phyloP scores from a whole-genome alignment of 2,797 vertebrate genomes.

The Myripristis murdjan region DNA sequence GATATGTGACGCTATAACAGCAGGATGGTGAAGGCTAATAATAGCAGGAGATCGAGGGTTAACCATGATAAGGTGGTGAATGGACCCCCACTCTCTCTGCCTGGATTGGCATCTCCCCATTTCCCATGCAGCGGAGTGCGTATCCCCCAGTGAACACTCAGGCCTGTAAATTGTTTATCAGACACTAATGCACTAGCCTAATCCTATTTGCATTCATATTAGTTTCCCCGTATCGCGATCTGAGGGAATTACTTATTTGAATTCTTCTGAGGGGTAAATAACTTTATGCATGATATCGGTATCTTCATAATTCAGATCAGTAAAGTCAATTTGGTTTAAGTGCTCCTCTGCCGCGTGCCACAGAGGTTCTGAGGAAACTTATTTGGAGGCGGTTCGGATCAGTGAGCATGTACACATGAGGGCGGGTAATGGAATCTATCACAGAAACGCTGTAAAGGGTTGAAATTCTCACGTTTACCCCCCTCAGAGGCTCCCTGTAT shows the following conservation, averaged over 20 bases:
- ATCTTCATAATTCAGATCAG: constrained; percentile 96
- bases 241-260: constrained; percentile 91
- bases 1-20: constrained; percentile 7
- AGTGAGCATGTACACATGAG: constrained; percentile 87
- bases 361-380: constrained; percentile 86
- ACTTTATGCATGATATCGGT: constrained; percentile 94
- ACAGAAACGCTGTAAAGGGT: constrained; percentile 79
- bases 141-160: constrained; percentile 85
- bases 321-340: constrained; percentile 94
- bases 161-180: constrained; percentile 92
- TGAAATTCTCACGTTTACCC: constrained; percentile 80
- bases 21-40: constrained; percentile 22
- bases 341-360: constrained; percentile 87
- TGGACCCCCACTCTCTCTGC: neutral
- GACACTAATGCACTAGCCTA: constrained; percentile 90
- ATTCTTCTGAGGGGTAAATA: constrained; percentile 93
- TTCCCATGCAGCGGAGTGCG: constrained; percentile 43
- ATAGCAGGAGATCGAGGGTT: constrained; percentile 50
- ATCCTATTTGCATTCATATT: constrained; percentile 98
- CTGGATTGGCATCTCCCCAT: constrained; percentile 50
- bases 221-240: constrained; percentile 89
- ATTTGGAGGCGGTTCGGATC: constrained; percentile 91
- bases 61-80: constrained; percentile 53
- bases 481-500: constrained; percentile 38
- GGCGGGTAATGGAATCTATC: constrained; percentile 79